Evolutionary conservation across 1,140 invertebrate genomes (phyloP), one percentile per base, ranked within the genome.

Genomic region (Apis mellifera): DNA sequence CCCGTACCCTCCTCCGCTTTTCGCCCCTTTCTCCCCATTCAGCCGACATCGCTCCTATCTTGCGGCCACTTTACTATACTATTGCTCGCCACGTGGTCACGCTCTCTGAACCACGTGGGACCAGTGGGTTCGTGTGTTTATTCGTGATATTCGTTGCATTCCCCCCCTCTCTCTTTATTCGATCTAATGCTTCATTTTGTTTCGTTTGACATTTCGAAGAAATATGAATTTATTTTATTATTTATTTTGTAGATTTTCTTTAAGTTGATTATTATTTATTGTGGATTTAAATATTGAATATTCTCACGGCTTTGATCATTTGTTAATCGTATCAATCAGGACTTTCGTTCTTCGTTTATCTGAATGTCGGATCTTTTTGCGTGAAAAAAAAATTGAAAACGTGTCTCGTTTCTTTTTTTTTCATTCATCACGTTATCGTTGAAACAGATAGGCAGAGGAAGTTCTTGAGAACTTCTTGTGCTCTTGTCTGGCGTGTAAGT

Each of bases 21-120:
- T 66, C 73, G 65, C 9, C 70, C 60, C 65, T 69, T 77, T 68
- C 62, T 84, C 84, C 81, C 86, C 89, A 91, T 91, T 92, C 89
- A 92, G 77, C 90, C 89, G 66, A 89, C 92, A 86, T 84, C 81
- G 86, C 83, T 82, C 84, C 83, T 91, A 90, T 90, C 90, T 89
- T 75, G 71, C 86, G 65, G 74, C 76, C 83, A 87, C 89, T 89
- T 87, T 89, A 89, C 91, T 91, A 91, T 83, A 83, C 82, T 73
- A 83, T 83, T 80, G 85, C 90, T 83, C 87, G 88, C 88, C 88
- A 91, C 89, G 90, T 90, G 91, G 92, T 93, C 93, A 94, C 93
- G 93, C 89, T 93, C 81, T 70, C 82, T 94, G 91, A 91, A 70
- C 91, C 93, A 94, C 93, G 93, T 94, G 93, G 86, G 93, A 94